Percentiles rank a stretch among this genome's conserved stretches.
Conservation (phyloP, 1,140 invertebrate species). For the Charaxes varanes region DNA sequence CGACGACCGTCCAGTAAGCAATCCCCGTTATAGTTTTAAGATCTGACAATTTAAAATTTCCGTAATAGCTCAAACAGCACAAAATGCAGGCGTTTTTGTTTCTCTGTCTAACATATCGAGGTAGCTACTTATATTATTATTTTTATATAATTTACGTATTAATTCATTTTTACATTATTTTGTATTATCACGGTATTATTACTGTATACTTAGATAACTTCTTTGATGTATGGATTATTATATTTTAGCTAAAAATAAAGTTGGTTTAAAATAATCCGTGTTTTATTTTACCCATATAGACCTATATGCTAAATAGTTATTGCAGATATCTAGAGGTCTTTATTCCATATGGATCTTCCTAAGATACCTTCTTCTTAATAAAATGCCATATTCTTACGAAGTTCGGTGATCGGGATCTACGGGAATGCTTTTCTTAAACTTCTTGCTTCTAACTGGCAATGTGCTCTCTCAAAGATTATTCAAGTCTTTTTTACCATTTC, state of each 20-base stretch:
- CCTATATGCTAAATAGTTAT: background rate
- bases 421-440: too few relatives aligned
- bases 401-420: too few relatives aligned
- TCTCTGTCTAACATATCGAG: conserved; percentile 26
- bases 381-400: too few relatives aligned
- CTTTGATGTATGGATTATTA: conserved; percentile 74
- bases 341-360: too few relatives aligned
- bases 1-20: conserved; percentile 51
- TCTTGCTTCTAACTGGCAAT: too few relatives aligned
- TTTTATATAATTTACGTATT: conserved; percentile 33
- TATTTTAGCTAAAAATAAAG: conserved; percentile 74
- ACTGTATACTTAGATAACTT: conserved; percentile 62
- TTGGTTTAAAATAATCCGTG: conserved; percentile 62
- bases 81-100: conserved; percentile 37
- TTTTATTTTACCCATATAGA: conserved; percentile 35
- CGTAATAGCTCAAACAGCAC: conserved; percentile 33
- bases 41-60: conserved; percentile 32
- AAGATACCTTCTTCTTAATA: too few relatives aligned
- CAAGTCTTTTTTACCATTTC: too few relatives aligned
- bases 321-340: too few relatives aligned
- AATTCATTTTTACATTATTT: conserved; percentile 36
- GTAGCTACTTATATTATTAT: conserved; percentile 47
- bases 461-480: too few relatives aligned
- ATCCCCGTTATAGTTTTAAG: conserved; percentile 33
- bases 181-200: conserved; percentile 59